These are phyloP conservation scores for Sarotherodon lohbergeri DNA, from an alignment of 2,113 vertebrate species.

Conservation along the genomic window DNA sequence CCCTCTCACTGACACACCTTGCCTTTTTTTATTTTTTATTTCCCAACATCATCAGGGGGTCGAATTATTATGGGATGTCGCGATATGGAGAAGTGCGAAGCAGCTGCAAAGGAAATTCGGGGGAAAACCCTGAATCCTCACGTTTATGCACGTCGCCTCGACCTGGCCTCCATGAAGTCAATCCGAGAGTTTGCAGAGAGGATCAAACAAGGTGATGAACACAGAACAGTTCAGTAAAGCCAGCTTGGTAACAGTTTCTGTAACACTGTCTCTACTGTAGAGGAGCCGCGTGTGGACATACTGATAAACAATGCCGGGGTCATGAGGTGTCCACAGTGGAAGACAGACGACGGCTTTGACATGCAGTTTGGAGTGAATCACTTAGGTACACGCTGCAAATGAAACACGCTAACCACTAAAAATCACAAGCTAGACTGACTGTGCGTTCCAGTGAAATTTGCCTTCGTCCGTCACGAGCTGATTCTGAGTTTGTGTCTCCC, in stretches of 20 bases:
- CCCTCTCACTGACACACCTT: background rate
- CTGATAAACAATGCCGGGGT: constrained; percentile 84
- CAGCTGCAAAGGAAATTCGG: constrained; percentile 76
- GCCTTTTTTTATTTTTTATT: too few relatives aligned
- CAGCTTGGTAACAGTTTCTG: background rate
- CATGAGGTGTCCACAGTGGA: constrained; percentile 82
- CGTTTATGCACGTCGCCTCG: constrained; percentile 69
- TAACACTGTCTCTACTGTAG: constrained; percentile 42
- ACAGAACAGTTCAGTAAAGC: background rate
- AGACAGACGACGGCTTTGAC: constrained; percentile 84
- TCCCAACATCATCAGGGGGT: constrained; percentile 68
- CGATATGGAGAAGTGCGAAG: constrained; percentile 81
- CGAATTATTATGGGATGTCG: constrained; percentile 83
- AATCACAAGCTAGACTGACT: background rate
- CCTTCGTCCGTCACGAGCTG: background rate
- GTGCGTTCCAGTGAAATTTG: background rate
- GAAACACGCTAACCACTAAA: background rate
- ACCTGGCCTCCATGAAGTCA: constrained; percentile 80
- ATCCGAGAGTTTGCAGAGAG: constrained; percentile 74
- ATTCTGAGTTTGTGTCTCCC: background rate
- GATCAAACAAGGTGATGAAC: constrained; percentile 64
- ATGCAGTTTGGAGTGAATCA: constrained; percentile 87
- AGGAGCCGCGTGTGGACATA: constrained; percentile 76
- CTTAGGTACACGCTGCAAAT: constrained; percentile 70
- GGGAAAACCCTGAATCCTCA: constrained; percentile 77